Evolutionary conservation across 1,140 invertebrate genomes (phyloP).

Genomic region (Drosophila watanabei): DNA sequence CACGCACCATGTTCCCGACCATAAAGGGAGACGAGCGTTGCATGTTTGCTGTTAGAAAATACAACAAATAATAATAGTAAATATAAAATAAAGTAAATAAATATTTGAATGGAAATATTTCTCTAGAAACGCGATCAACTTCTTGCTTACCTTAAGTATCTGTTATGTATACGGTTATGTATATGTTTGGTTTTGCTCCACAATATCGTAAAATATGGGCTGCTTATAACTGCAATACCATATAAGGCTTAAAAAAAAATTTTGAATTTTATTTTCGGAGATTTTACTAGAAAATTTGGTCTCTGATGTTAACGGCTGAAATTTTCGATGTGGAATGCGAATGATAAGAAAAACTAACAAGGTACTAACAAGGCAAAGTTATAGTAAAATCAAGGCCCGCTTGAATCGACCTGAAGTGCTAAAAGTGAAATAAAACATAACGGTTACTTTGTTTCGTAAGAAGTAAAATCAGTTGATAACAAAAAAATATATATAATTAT

Average conservation of each 20-base stretch:
- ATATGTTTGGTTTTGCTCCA: too few species aligned
- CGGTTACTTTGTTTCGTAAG: background rate
- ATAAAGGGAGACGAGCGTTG: slow-evolving; percentile 1
- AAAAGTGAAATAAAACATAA: background rate
- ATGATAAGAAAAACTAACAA: background rate
- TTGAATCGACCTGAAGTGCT: background rate
- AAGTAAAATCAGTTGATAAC: background rate
- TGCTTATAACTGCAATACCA: too few species aligned
- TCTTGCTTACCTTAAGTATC: background rate
- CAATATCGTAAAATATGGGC: too few species aligned
- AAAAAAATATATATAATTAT: too few species aligned
- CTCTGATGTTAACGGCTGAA: slow-evolving; percentile 12
- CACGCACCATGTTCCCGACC: background rate
- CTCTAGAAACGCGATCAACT: too few species aligned
- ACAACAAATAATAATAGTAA: rapidly evolving
- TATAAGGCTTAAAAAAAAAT: background rate
- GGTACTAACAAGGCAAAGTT: background rate
- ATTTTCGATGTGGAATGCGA: slow-evolving; percentile 6
- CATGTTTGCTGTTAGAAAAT: background rate
- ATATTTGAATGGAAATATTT: background rate
- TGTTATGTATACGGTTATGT: too few species aligned
- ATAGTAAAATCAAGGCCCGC: slow-evolving; percentile 8
- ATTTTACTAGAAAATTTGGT: slow-evolving; percentile 22
- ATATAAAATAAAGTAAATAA: background rate
- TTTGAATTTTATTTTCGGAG: slow-evolving; percentile 10